Evolutionary conservation across 92 coral and sea anemone species (phyloP), one percentile per base, ranked within the genome.

Genomic region (Muricea muricata): DNA sequence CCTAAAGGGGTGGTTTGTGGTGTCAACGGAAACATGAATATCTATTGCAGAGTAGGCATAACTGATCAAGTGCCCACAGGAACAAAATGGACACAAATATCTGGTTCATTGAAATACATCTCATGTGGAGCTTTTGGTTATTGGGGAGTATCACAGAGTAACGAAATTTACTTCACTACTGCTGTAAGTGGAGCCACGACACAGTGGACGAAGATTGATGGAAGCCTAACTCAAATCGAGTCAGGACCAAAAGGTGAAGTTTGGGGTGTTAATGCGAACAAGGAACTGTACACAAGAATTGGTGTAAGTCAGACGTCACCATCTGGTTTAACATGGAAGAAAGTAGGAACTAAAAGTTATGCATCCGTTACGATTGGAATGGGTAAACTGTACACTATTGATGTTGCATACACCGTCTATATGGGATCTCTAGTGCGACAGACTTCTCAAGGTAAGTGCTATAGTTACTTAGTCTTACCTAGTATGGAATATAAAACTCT

Each of bases 1-100:
- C 89, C 89, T 5, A 86, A 86, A 14, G 85, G 85, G 21, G 66
- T 54, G 4, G 77, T 79, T 3, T 86, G 84, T 31, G 89, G 89
- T 47, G 85, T 86, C 1, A 86, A 78, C 46, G 29, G 33, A 0
- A 21, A 1, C 11, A 15, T 46, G 23, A 5, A 48, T 0, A 66
- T 86, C 10, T 86, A 66, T 18, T 86, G 65, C 30, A 76, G 89
- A 21, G 54, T 23, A 31, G 89, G 85, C 29, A 37, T 86, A 26
- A 86, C 47, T 39, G 67, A 40, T 12, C 35, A 24, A 18, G 29
- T 58, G 48, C 89, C 85, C 6, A n/a, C 50, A 41, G 89, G 89
- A 41, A 24, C 37, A 40, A 48, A 30, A 11, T 86, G 89, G 89
- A 12, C 47, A 23, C 28, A 39, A n/a, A 68, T 65, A 31, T 65